Evolutionary conservation across 2,797 vertebrate genomes (phyloP).

Genomic region (Karalla daura): DNA sequence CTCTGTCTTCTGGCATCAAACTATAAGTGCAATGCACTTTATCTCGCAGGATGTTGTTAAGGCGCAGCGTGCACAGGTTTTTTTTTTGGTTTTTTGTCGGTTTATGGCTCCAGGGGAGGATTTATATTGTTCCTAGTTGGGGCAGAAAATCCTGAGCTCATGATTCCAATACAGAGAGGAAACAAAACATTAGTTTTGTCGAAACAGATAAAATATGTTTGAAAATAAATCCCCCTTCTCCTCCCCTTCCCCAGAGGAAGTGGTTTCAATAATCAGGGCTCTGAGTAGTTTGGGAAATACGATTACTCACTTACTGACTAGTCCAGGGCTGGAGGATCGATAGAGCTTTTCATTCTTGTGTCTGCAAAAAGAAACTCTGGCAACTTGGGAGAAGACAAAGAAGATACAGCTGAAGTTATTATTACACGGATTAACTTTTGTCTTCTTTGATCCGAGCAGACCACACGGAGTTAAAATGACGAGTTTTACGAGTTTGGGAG

Average conservation of each 20-base stretch:
- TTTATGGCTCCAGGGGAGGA: constrained; percentile 23
- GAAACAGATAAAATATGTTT: background rate
- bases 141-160: constrained; percentile 13
- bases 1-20: constrained; percentile 62
- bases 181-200: constrained; percentile 6
- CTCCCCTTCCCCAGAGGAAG: background rate
- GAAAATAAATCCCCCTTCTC: constrained; percentile 4
- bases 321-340: background rate
- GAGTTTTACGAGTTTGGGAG: too few species aligned
- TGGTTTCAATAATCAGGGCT: background rate
- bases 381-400: too few species aligned
- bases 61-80: constrained; percentile 29
- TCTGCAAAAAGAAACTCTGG: too few species aligned
- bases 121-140: constrained; percentile 41
- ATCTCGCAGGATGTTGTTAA: constrained; percentile 59
- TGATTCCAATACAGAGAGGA: constrained; percentile 36
- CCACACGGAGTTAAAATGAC: too few species aligned
- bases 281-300: background rate
- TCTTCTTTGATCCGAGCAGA: too few species aligned
- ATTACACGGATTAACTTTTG: too few species aligned
- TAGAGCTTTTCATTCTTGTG: too few species aligned
- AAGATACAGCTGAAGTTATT: too few species aligned
- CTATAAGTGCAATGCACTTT: constrained; percentile 52
- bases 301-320: too few species aligned
- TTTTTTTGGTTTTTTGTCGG: constrained; percentile 32